Conservation (phyloP, 2,888 invertebrate genomes). For the Amorpha juglandis region DNA sequence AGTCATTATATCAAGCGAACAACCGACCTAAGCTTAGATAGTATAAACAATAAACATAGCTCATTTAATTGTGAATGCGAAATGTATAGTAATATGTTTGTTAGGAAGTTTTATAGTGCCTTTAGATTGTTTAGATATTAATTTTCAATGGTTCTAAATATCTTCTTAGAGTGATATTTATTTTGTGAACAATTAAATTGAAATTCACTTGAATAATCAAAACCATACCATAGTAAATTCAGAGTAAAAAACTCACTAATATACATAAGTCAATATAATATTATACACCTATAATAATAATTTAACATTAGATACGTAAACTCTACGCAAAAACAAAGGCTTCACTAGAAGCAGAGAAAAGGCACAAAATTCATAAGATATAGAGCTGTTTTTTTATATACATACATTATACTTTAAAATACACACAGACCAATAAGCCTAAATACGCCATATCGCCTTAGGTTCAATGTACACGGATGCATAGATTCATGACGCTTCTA, state of each 20-base stretch:
- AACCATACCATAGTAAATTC: slow-evolving; percentile 5
- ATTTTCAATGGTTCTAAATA: not conserved
- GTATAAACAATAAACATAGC: not conserved
- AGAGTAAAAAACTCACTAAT: slow-evolving; percentile 39
- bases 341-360: slow-evolving; percentile 70
- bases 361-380: slow-evolving; percentile 83
- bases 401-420: not conserved
- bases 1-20: not conserved
- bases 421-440: not conserved
- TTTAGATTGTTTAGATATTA: not conserved
- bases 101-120: slow-evolving; percentile 10
- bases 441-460: not conserved
- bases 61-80: not conserved
- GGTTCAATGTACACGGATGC: not conserved
- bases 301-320: slow-evolving; percentile 42
- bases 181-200: slow-evolving; percentile 2
- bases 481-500: not conserved
- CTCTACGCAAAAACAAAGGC: slow-evolving; percentile 66
- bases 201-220: not conserved
- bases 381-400: slow-evolving; percentile 51
- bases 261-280: slow-evolving; percentile 22
- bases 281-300: slow-evolving; percentile 39
- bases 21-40: not conserved
- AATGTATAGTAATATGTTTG: not conserved
- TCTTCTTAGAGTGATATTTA: not conserved